phyloP scores from a whole-genome alignment of 2,888 invertebrate species.

The Sarcophaga subvicina region DNA sequence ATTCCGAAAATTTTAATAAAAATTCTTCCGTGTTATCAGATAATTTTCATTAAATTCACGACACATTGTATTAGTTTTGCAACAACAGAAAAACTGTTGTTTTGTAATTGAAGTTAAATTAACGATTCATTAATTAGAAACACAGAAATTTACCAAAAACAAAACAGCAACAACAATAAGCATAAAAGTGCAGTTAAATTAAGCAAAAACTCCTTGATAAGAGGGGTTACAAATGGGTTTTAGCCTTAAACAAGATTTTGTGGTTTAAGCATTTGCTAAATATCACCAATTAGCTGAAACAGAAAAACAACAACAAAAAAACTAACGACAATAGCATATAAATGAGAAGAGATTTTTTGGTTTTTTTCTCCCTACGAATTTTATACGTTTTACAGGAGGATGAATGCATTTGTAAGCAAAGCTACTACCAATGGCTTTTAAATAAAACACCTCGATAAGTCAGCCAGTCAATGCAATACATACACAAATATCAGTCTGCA shows the following conservation, averaged over 20 bases:
- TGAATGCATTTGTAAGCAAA: neutral
- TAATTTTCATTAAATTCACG: neutral
- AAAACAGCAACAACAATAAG: neutral
- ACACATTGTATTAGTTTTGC: too few species aligned
- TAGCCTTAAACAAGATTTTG: conserved; percentile 64
- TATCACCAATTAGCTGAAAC: conserved; percentile 72
- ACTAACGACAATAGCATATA: conserved; percentile 33
- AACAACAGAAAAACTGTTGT: too few species aligned
- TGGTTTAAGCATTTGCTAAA: conserved; percentile 72
- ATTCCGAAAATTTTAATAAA: too few species aligned
- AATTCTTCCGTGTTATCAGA: too few species aligned
- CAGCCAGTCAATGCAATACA: conserved; percentile 33
- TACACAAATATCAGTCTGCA: conserved; percentile 4
- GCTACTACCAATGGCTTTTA: conserved; percentile 40
- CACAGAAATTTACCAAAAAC: neutral
- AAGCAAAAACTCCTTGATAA: conserved; percentile 21
- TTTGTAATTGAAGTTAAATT: conserved; percentile 49
- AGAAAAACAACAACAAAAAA: conserved; percentile 48
- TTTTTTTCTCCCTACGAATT: neutral
- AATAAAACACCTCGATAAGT: conserved; percentile 35
- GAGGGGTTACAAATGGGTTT: conserved; percentile 17
- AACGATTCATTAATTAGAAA: conserved; percentile 61
- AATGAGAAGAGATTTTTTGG: neutral
- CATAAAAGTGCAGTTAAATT: neutral
- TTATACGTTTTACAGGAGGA: neutral